Conservation (phyloP, 1,140 invertebrate genomes). For the Pentalonia nigronervosa region DNA sequence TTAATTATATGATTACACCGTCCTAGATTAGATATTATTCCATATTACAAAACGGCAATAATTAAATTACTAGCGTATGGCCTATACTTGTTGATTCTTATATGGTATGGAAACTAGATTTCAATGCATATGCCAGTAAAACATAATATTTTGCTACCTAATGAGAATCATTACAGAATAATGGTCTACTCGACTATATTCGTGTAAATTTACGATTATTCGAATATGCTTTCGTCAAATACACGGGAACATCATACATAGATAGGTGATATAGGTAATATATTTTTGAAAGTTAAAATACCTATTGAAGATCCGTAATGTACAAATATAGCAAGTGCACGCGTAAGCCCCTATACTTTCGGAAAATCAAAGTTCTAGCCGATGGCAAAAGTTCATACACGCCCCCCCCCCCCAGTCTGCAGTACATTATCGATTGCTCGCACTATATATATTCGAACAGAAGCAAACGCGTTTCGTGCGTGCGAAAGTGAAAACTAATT, state of each 20-base stretch:
- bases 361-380: not conserved
- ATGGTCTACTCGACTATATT: not conserved
- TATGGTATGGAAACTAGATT: too few relatives aligned
- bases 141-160: too few relatives aligned
- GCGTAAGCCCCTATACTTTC: not conserved
- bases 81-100: too few relatives aligned
- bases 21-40: too few relatives aligned
- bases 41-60: too few relatives aligned
- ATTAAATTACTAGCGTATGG: too few relatives aligned
- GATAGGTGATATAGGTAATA: too few relatives aligned
- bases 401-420: not conserved
- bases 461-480: not conserved
- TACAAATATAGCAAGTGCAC: not conserved
- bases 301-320: not conserved
- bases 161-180: too few relatives aligned
- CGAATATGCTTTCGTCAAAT: too few relatives aligned
- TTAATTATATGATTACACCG: too few relatives aligned
- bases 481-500: conserved; percentile 39
- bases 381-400: not conserved
- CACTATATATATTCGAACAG: not conserved
- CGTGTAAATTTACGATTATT: not conserved
- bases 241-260: too few relatives aligned
- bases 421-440: not conserved
- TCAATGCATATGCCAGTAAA: too few relatives aligned
- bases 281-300: not conserved